A percentile compares a stretch with the other conserved stretches of the same genome.
Evolutionary conservation across 2,888 invertebrate species (phyloP).

Genomic region (Bruchidius siliquastri): DNA sequence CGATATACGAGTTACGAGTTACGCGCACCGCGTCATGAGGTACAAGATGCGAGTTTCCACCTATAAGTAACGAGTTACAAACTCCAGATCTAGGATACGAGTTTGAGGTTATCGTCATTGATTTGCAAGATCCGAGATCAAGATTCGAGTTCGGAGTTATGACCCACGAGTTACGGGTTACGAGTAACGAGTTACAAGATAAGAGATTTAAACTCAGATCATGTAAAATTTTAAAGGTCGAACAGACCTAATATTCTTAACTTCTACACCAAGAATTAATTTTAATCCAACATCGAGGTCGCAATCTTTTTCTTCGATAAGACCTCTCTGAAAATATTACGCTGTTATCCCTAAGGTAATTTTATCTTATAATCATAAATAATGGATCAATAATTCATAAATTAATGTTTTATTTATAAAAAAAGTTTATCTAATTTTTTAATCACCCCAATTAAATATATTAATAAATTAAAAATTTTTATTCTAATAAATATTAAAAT

Average conservation of each 20-base stretch:
- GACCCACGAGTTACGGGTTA: too few relatives aligned
- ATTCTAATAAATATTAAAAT: conserved; percentile 36
- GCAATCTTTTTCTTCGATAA: conserved; percentile 69
- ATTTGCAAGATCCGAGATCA: too few relatives aligned
- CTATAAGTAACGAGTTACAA: too few relatives aligned
- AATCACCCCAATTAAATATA: conserved; percentile 63
- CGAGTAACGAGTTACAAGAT: too few relatives aligned
- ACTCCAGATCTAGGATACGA: too few relatives aligned
- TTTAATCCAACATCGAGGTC: conserved; percentile 90
- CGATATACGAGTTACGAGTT: too few relatives aligned
- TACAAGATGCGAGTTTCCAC: too few relatives aligned
- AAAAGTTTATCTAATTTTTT: conserved; percentile 58
- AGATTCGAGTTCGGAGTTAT: too few relatives aligned
- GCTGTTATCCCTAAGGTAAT: conserved; percentile 84
- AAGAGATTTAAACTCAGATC: conserved; percentile 84
- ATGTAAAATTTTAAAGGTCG: conserved; percentile 71
- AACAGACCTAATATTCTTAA: conserved; percentile 68
- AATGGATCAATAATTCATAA: conserved; percentile 54
- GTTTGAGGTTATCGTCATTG: too few relatives aligned
- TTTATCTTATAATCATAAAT: conserved; percentile 61
- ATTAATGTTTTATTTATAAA: conserved; percentile 43
- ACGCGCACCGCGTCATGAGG: too few relatives aligned
- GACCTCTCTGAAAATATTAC: conserved; percentile 74
- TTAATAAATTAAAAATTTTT: conserved; percentile 32
- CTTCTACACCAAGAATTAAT: conserved; percentile 61